Conservation (phyloP, 2,888 invertebrate species). For the Tineola bisselliella region DNA sequence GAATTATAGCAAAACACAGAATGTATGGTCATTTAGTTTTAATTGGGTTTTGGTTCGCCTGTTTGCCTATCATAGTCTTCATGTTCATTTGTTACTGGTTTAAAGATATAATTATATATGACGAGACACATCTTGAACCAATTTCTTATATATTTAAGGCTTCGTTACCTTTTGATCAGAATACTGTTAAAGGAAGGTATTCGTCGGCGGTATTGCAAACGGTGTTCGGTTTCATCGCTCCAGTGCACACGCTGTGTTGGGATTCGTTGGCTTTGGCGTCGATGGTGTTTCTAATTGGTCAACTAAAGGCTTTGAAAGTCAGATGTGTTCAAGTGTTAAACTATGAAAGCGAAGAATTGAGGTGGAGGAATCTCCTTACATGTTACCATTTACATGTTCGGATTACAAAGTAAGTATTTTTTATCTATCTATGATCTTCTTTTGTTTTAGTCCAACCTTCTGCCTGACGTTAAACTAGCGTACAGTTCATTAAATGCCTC, state of each 20-base stretch:
- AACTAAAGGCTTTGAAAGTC: conserved; percentile 33
- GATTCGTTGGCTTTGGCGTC: conserved; percentile 37
- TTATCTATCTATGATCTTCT: background rate
- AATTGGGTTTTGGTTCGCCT: background rate
- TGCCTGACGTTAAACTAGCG: too few relatives aligned
- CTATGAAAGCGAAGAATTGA: conserved; percentile 18
- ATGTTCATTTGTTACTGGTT: background rate
- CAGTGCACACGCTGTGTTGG: conserved; percentile 37
- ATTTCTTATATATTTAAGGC: conserved; percentile 1
- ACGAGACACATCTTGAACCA: background rate
- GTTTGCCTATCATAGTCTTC: background rate
- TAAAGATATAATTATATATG: background rate
- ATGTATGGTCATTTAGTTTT: conserved; percentile 1
- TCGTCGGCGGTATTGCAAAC: conserved; percentile 38
- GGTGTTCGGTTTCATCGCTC: conserved; percentile 33
- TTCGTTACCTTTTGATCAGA: background rate
- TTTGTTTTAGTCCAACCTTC: too few relatives aligned
- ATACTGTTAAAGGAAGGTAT: conserved; percentile 23
- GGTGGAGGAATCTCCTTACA: conserved; percentile 30
- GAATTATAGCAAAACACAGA: background rate
- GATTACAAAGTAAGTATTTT: background rate
- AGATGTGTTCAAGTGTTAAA: conserved; percentile 23
- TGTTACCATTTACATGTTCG: conserved; percentile 29
- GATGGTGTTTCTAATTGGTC: conserved; percentile 47
- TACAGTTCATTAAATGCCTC: too few relatives aligned